Percentiles rank a stretch among this genome's conserved stretches.
Conservation (phyloP, 2,113 vertebrate genomes). For the Cinclus cinclus region DNA sequence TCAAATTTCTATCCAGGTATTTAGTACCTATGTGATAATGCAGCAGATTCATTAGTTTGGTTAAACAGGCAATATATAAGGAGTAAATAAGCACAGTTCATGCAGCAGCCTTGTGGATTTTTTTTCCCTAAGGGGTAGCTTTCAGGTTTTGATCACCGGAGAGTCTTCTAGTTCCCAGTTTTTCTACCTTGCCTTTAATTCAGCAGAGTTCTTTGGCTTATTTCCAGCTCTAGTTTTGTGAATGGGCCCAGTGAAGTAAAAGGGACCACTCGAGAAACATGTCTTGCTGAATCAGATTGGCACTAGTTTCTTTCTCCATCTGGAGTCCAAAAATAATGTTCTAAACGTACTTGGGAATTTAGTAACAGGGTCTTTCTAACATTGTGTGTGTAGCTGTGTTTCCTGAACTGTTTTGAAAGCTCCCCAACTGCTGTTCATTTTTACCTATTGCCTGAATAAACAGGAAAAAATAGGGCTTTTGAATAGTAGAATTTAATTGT, state of each 20-base stretch:
- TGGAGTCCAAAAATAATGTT: slow-evolving; percentile 30
- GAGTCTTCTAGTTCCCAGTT: not conserved
- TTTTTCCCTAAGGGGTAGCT: not conserved
- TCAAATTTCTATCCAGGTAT: not conserved
- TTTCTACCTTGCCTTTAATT: not conserved
- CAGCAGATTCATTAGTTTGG: not conserved
- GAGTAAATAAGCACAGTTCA: not conserved
- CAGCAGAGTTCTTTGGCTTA: not conserved
- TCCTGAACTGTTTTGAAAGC: not conserved
- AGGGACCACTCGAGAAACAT: not conserved
- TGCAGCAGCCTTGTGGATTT: not conserved
- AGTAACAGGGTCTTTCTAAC: not conserved
- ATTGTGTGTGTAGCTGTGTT: not conserved
- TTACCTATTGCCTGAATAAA: not conserved
- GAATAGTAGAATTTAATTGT: not conserved
- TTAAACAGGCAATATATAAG: not conserved
- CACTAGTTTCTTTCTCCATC: not conserved
- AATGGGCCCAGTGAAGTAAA: not conserved
- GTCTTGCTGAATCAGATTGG: slow-evolving; percentile 12
- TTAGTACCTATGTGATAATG: not conserved
- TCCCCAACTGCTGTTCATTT: not conserved
- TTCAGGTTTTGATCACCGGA: not conserved
- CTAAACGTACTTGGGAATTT: not conserved
- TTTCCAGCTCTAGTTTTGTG: not conserved
- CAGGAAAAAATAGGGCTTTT: not conserved